Evolutionary conservation across 2,797 vertebrate genomes (phyloP), one percentile per base, ranked within the genome.

Genomic region (Zenarchopterus dispar): DNA sequence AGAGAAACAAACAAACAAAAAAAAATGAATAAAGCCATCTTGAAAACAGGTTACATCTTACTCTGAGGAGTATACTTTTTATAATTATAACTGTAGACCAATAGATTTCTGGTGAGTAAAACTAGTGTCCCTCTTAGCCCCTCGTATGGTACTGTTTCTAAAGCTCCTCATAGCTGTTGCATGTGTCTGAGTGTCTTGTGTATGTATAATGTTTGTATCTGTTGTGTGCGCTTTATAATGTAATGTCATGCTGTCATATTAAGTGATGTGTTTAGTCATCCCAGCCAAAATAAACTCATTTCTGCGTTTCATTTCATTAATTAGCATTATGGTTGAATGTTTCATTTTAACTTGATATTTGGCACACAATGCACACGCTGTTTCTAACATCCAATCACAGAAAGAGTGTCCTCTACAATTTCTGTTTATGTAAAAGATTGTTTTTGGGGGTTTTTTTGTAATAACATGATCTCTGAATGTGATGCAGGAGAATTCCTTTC

Each of bases 261-360:
- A 46, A 61, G 53, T 79, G 51, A 74, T 87, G 72, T 86, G 71
- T 75, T 70, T 57, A 21, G 23, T 80, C 72, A 77, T 62, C 19
- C 21, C 59, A 70, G 75, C 33, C 62, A 78, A 87, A 87, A 89
- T 89, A 89, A 92, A 88, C 15, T 24, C 46, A 70, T 78, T 56
- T 84, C 67, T 86, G 47, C 73, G 73, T 67, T 75, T 79, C n/a
- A 73, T 63, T 58, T 51, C 8, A 48, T 44, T 28, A 36, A 48
- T 44, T 74, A 71, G n/a, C 18, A 58, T 57, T 42, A 17, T 55
- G 24, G 9, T 59, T 58, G 0, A 36, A 41, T 9, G 21, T 76
- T 50, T 70, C 11, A 48, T 7, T 18, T 21, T 51, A 28, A 28
- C 8, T 5, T 45, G 1, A 41, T 36, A 7, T 33, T 57, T 73